Evolutionary conservation across 2,888 invertebrate species (phyloP).

Genomic region (Scaptodrosophila latifasciaeformis): DNA sequence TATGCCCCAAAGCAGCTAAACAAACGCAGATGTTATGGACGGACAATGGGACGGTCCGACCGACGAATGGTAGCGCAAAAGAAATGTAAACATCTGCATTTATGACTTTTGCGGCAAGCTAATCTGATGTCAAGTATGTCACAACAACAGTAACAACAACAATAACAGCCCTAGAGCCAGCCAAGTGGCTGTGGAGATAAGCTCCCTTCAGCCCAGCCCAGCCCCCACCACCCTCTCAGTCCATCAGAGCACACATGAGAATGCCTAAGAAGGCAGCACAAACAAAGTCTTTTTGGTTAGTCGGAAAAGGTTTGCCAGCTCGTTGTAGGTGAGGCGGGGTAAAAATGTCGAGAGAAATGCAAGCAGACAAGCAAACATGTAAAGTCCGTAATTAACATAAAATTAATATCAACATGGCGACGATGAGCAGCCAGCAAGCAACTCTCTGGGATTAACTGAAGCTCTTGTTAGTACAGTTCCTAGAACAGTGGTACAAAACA

Average conservation of each 20-base stretch:
- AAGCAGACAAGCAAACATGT: constrained; percentile 41
- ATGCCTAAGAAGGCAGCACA: too few relatives aligned
- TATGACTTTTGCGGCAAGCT: constrained; percentile 65
- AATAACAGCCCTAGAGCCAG: constrained; percentile 5
- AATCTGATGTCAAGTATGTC: constrained; percentile 61
- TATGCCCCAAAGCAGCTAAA: constrained; percentile 42
- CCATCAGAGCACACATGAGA: too few relatives aligned
- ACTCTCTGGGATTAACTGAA: too few relatives aligned
- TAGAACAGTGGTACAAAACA: too few relatives aligned
- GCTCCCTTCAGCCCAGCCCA: background rate
- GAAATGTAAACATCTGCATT: constrained; percentile 67
- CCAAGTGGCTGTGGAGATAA: background rate
- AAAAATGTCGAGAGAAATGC: background rate
- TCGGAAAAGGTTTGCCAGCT: too few relatives aligned
- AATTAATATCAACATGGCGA: constrained; percentile 59
- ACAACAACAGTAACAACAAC: constrained; percentile 26
- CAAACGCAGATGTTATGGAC: background rate
- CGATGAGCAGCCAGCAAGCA: too few relatives aligned
- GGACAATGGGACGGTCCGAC: constrained; percentile 2
- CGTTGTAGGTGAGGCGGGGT: too few relatives aligned
- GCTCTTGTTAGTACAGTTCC: too few relatives aligned
- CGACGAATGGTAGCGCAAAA: constrained; percentile 11
- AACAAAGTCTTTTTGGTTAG: too few relatives aligned
- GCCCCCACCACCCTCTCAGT: too few relatives aligned
- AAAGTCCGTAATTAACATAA: constrained; percentile 65